Evolutionary conservation across 92 coral and sea anemone genomes (phyloP).

Genomic region (Micromussa lordhowensis): DNA sequence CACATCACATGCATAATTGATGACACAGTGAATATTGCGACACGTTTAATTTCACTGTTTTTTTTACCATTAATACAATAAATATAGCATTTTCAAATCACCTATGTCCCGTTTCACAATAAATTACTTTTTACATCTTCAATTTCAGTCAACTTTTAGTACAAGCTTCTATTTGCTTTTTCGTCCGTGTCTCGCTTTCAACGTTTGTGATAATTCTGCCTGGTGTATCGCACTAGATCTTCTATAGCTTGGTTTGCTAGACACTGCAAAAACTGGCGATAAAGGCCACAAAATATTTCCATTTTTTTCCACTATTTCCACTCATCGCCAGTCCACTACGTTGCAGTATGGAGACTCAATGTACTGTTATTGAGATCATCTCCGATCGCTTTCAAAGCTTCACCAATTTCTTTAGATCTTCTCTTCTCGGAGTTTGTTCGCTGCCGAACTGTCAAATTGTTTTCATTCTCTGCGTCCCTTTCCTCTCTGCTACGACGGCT

Average conservation of each 20-base stretch:
- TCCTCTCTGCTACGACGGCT: conserved; percentile 57
- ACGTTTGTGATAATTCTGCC: neutral
- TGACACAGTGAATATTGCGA: neutral
- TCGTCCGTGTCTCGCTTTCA: neutral
- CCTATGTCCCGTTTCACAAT: neutral
- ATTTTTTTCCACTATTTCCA: neutral
- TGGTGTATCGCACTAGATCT: neutral
- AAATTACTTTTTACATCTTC: neutral
- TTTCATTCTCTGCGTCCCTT: neutral
- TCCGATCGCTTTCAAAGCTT: conserved; percentile 84
- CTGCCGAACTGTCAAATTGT: neutral
- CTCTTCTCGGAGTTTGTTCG: conserved; percentile 3
- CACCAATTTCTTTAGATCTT: conserved; percentile 71
- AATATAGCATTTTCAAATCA: neutral
- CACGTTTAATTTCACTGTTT: neutral
- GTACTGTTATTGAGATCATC: conserved; percentile 91
- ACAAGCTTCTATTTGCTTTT: neutral
- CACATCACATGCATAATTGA: neutral
- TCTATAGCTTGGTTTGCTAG: neutral
- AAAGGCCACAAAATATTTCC: neutral
- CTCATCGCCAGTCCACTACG: conserved; percentile 9
- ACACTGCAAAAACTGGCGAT: neutral
- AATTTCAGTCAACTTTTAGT: neutral
- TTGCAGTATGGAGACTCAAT: conserved; percentile 32
- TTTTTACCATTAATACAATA: neutral